phyloP scores from a whole-genome alignment of 92 coral and sea anemone genomes.

The Zoanthus sansibaricus region DNA sequence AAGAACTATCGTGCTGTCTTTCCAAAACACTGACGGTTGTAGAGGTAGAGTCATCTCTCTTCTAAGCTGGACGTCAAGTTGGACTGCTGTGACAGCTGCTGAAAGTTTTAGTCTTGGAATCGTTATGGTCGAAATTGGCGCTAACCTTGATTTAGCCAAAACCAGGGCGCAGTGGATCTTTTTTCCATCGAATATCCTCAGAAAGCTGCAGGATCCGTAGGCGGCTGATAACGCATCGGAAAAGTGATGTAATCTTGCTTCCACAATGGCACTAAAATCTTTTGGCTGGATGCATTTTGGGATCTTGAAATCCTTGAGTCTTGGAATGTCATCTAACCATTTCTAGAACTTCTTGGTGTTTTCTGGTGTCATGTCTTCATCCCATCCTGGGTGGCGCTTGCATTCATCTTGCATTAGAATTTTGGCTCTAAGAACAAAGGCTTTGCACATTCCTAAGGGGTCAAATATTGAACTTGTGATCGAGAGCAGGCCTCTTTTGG shows the following conservation, averaged over 20 bases:
- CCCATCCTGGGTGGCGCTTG: conserved; percentile 22
- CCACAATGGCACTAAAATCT: background rate
- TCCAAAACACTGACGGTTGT: conserved; percentile 36
- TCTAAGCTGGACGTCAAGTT: conserved; percentile 13
- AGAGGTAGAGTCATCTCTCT: conserved; percentile 42
- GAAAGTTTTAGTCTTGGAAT: conserved; percentile 52
- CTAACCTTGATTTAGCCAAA: conserved; percentile 44
- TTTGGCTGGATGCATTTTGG: conserved; percentile 32
- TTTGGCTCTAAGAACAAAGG: conserved; percentile 8
- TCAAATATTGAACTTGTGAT: conserved; percentile 22
- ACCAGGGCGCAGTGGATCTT: conserved; percentile 13
- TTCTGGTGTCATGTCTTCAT: background rate
- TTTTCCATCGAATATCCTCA: conserved; percentile 9
- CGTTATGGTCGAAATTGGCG: conserved; percentile 36
- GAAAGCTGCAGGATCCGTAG: background rate
- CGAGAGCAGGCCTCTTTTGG: background rate
- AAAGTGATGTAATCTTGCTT: background rate
- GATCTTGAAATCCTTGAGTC: background rate
- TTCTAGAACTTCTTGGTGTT: conserved; percentile 2
- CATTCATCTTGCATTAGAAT: conserved; percentile 14
- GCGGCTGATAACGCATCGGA: background rate
- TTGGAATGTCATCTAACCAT: conserved; percentile 11
- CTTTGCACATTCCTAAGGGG: conserved; percentile 28
- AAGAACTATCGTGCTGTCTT: conserved; percentile 51
- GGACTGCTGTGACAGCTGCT: conserved; percentile 41